A percentile compares a stretch with the other conserved stretches of the same genome.
phyloP scores from a whole-genome alignment of 2,113 vertebrate genomes.

The Epinephelus moara region DNA sequence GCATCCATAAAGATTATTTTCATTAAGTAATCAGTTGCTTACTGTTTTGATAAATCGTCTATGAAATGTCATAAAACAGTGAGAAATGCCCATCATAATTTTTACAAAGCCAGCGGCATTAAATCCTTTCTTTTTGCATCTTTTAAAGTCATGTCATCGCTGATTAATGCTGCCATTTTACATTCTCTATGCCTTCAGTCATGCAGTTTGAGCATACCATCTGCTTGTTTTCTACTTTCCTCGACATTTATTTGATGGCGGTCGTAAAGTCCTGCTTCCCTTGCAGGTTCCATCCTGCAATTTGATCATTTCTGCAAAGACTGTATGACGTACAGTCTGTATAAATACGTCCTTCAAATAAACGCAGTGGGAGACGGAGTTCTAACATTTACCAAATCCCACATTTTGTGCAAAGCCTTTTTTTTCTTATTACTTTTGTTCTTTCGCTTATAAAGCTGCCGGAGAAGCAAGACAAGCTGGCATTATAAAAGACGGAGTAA shows the following conservation, averaged over 20 bases:
- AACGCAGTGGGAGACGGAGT: not conserved
- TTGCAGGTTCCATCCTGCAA: conserved; percentile 6
- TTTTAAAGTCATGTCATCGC: not conserved
- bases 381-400: conserved; percentile 51
- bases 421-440: conserved; percentile 46
- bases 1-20: not conserved
- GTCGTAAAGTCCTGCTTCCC: conserved; percentile 29
- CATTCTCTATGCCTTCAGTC: conserved; percentile 21
- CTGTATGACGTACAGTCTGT: not conserved
- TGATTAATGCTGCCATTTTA: conserved; percentile 32
- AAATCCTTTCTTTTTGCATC: conserved; percentile 12
- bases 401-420: conserved; percentile 24
- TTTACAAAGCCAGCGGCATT: not conserved
- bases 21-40: not conserved
- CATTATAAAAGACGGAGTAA: conserved; percentile 58
- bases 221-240: conserved; percentile 36
- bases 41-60: conserved; percentile 3
- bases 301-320: conserved; percentile 34
- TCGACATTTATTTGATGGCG: conserved; percentile 30
- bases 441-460: conserved; percentile 31
- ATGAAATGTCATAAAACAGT: not conserved
- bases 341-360: conserved; percentile 31
- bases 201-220: conserved; percentile 24
- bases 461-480: conserved; percentile 29
- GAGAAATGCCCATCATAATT: not conserved